Percentiles rank a stretch among this genome's conserved stretches.
These are phyloP conservation scores for Noturus placidus DNA, from an alignment of 2,113 vertebrate genomes.

Conservation along the genomic window DNA sequence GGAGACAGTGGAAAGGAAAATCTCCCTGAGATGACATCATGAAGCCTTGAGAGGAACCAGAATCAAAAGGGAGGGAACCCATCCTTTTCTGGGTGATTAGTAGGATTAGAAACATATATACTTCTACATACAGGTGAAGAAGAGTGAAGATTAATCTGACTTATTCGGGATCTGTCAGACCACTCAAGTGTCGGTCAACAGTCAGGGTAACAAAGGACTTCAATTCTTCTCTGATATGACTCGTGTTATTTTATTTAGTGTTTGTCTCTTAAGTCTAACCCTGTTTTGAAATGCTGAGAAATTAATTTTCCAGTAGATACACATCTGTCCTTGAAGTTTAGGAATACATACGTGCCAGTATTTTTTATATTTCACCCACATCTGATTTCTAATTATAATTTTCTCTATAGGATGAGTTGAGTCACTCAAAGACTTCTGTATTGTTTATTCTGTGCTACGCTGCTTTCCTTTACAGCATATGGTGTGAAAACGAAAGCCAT, in stretches of 20 bases:
- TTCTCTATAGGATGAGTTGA: background rate
- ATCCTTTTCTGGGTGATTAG: background rate
- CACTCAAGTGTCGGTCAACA: background rate
- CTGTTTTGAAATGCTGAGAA: background rate
- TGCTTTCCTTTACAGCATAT: background rate
- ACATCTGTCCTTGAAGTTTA: background rate
- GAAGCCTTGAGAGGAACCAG: background rate
- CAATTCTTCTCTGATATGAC: background rate
- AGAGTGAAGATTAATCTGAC: background rate
- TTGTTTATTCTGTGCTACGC: background rate
- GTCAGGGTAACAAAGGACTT: background rate
- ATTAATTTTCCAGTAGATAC: background rate
- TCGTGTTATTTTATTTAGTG: background rate
- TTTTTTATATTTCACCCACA: background rate
- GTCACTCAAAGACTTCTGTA: background rate
- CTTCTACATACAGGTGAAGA: background rate
- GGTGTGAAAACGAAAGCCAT: background rate
- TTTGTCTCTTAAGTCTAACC: background rate
- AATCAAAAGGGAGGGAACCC: background rate
- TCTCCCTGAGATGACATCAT: background rate
- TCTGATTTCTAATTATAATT: background rate
- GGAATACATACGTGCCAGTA: background rate
- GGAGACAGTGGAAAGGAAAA: background rate
- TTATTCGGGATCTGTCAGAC: background rate
- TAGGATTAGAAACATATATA: background rate